phyloP scores from a whole-genome alignment of 2,797 vertebrate genomes.

The Chiropotes sagulatus region DNA sequence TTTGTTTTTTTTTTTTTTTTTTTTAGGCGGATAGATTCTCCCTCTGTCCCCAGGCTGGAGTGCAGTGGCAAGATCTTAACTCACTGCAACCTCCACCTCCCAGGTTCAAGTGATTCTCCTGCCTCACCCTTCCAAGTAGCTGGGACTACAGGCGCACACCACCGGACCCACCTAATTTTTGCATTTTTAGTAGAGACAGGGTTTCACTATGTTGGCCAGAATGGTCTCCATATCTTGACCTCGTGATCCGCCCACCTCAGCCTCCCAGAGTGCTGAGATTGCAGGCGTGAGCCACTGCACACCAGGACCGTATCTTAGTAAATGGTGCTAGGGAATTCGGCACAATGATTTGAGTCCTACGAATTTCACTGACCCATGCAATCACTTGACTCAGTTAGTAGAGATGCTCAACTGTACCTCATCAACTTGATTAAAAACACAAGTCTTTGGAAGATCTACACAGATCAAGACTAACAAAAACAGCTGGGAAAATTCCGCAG shows the following conservation, averaged over 20 bases:
- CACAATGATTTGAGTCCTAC: background rate
- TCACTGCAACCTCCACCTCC: background rate
- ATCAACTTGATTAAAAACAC: background rate
- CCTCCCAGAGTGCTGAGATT: background rate
- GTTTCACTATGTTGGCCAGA: background rate
- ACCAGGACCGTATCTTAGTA: background rate
- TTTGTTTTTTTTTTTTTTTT: no score
- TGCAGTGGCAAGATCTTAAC: background rate
- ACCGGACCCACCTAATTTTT: background rate
- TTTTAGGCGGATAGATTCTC: background rate
- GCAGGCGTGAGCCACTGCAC: no score
- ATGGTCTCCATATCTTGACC: background rate
- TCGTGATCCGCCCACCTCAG: background rate
- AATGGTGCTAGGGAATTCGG: background rate
- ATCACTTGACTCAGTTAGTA: conserved; percentile 20
- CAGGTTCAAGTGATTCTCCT: background rate
- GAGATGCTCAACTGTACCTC: background rate
- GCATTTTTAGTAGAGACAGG: background rate
- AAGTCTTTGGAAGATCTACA: background rate
- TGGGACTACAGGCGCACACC: background rate
- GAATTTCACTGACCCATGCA: background rate
- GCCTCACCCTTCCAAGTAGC: background rate
- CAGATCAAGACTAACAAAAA: background rate
- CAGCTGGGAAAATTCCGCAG: background rate
- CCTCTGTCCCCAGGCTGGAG: background rate